Base-by-base conservation (phyloP, 2,797 vertebrate species). In the Enteromius argenteus region DNA sequence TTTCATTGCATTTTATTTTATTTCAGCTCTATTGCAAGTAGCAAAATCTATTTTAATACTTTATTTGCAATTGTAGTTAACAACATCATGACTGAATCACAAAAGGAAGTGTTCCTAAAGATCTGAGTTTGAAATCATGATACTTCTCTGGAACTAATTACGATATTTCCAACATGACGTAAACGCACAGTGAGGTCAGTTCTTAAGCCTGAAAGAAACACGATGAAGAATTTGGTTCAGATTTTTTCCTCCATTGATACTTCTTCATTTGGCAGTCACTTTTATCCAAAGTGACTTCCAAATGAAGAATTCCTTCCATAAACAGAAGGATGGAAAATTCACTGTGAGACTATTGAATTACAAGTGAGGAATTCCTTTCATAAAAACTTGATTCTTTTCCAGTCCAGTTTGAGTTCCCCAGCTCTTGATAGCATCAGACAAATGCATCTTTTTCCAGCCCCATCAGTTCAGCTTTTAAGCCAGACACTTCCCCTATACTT, bases 381-480 rank as follows among this genome's bases (percentile, higher is more conserved):
- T 51, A 51, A 77, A 77, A 75, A 66, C 46, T 56, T 42, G 3
- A 76, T 66, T 58, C 21, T 14, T 73, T 82, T 74, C 53, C 53
- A 44, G 51, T 58, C 35, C 35, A 46, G 53, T 44, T 46, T 60
- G 35, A 60, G n/a, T 62, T 32, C 56, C 60, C 35, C 19, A 3
- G 4, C 62, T 79, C 53, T 71, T n/a, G 53, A 73, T 81, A 60
- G 69, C 37, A 81, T 46, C 53, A 81, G 68, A 49, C 17, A 72
- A 81, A 62, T 60, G 80, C 68, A 72, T 72, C 67, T 46, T 81
- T 80, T 71, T 42, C 49, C 51, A 21, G 51, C 14, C 23, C 66
- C 53, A 81, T 72, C 68, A 73, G 80, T 81, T 81, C 53, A 60
- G 77, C 60, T 79, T 67, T 79, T 13, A 79, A 66, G 35, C 56